phyloP scores from a whole-genome alignment of 92 coral and sea anemone genomes.

The Palythoa grandiflora region DNA sequence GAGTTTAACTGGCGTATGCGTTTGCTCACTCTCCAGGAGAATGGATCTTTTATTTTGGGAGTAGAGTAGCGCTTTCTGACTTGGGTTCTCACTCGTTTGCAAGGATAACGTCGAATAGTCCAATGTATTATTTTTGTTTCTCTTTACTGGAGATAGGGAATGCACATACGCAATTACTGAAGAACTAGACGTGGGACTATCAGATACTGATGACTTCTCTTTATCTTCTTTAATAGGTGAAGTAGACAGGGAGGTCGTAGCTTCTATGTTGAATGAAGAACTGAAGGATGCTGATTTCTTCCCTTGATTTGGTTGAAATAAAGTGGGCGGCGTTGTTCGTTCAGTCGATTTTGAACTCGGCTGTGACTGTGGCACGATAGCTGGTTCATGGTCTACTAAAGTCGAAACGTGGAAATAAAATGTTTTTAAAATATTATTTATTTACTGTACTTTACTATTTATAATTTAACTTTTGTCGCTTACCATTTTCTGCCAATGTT shows the following conservation, averaged over 20 bases:
- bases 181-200: conserved; percentile 4
- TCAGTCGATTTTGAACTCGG: conserved; percentile 10
- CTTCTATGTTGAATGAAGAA: conserved; percentile 6
- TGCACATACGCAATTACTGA: conserved; percentile 58
- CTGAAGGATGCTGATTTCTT: conserved; percentile 4
- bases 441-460: conserved; percentile 5
- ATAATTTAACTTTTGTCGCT: conserved; percentile 5
- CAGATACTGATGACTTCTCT: conserved; percentile 11
- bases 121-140: conserved; percentile 65
- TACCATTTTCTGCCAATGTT: conserved; percentile 11
- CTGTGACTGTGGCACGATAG: conserved; percentile 13
- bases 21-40: conserved; percentile 44
- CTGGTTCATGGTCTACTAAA: conserved; percentile 11
- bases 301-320: conserved; percentile 7
- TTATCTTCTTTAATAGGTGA: not conserved
- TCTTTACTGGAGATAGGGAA: conserved; percentile 43
- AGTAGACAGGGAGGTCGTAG: conserved; percentile 10
- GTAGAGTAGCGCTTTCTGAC: conserved; percentile 57
- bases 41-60: conserved; percentile 62
- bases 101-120: conserved; percentile 67
- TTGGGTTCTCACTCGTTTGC: conserved; percentile 59
- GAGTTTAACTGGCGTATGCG: conserved; percentile 63
- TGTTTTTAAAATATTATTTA: not conserved
- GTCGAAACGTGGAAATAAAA: conserved; percentile 7
- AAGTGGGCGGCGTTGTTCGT: conserved; percentile 7